Percentiles rank a stretch among this genome's conserved stretches.
Conservation (phyloP, 2,797 vertebrate species). For the Cyprinella venusta region DNA sequence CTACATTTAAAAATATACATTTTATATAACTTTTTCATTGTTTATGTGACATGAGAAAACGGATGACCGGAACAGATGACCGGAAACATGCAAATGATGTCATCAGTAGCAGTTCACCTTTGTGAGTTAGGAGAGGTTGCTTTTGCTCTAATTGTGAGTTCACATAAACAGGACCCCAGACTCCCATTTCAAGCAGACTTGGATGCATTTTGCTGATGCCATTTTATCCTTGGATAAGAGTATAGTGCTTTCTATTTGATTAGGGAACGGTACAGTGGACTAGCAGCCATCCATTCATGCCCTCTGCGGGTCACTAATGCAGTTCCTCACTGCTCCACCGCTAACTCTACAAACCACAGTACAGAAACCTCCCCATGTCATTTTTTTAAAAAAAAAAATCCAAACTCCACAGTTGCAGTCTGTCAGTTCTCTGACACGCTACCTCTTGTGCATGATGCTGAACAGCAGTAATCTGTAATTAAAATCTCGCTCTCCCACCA, state of each 20-base stretch:
- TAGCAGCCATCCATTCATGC: constrained; percentile 40
- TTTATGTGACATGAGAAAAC: too few species aligned
- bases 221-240: constrained; percentile 22
- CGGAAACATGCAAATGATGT: too few species aligned
- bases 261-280: constrained; percentile 30
- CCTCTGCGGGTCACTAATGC: constrained; percentile 57
- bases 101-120: not conserved
- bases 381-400: constrained; percentile 1
- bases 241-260: constrained; percentile 30
- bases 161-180: not conserved
- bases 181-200: not conserved
- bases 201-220: not conserved
- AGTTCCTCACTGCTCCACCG: not conserved
- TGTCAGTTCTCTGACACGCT: not conserved
- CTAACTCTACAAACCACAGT: not conserved
- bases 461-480: constrained; percentile 51
- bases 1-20: too few species aligned
- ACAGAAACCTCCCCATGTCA: not conserved
- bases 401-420: not conserved
- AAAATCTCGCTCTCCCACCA: constrained; percentile 32
- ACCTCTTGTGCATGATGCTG: constrained; percentile 20
- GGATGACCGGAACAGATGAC: too few species aligned
- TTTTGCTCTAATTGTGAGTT: not conserved
- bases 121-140: not conserved
- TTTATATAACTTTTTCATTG: too few species aligned